Evolutionary conservation across 2,888 invertebrate species (phyloP).

Genomic region (Halictus ligatus): DNA sequence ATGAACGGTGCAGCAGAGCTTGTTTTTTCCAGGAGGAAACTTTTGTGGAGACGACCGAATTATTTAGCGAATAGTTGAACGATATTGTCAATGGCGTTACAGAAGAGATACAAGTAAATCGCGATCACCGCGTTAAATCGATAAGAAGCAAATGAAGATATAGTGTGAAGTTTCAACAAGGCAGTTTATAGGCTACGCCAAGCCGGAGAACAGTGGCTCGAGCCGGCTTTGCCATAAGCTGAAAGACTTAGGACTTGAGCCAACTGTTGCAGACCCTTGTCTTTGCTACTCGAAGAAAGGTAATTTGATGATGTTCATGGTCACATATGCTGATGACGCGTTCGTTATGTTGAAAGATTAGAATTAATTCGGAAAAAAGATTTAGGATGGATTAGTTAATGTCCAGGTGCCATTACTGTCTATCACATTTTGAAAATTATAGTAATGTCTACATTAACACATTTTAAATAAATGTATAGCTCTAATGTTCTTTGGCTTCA

Average conservation of each 20-base stretch:
- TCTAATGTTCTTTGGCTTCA: too few species aligned
- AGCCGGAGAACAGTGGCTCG: neutral
- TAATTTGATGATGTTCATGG: neutral
- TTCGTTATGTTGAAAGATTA: neutral
- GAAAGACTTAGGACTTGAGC: neutral
- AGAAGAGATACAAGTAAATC: neutral
- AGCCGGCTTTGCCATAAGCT: constrained; percentile 8
- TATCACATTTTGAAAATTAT: too few species aligned
- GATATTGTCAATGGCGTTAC: neutral
- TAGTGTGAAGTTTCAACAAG: neutral
- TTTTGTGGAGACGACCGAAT: neutral
- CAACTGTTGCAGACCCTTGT: constrained; percentile 6
- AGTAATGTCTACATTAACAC: too few species aligned
- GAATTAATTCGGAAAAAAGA: neutral
- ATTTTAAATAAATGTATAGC: too few species aligned
- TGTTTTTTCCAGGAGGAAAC: neutral
- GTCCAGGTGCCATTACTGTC: too few species aligned
- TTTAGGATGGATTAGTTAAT: neutral
- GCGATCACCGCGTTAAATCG: neutral
- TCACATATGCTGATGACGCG: neutral
- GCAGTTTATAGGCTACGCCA: neutral
- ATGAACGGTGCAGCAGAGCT: neutral
- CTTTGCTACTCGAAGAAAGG: neutral
- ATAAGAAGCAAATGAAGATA: neutral
- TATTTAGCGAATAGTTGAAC: neutral